Conservation (phyloP, 92 coral and sea anemone species). For the Pocillopora meandrina region DNA sequence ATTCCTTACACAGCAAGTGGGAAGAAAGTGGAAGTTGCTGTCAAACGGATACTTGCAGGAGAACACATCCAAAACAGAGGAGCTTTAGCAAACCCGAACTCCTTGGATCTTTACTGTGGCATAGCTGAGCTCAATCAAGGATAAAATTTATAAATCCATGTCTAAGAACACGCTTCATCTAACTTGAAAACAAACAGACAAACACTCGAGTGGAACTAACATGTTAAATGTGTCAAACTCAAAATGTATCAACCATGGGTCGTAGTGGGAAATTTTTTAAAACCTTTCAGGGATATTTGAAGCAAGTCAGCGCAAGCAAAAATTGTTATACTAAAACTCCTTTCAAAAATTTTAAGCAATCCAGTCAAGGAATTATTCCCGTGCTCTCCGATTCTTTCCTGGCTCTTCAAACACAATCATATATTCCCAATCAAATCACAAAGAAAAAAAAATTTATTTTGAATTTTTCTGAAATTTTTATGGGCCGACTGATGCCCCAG, state of each 20-base stretch:
- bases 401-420: not conserved
- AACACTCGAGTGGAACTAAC: too few species aligned
- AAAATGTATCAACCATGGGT: not conserved
- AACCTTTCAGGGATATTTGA: not conserved
- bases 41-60: constrained; percentile 88
- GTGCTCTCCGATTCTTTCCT: too few species aligned
- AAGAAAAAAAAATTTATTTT: not conserved
- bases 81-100: constrained; percentile 90
- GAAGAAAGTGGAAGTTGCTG: constrained; percentile 97
- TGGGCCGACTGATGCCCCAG: not conserved
- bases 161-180: not conserved
- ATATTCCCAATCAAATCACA: not conserved
- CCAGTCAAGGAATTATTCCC: too few species aligned
- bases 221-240: not conserved
- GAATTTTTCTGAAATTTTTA: not conserved
- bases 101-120: constrained; percentile 77
- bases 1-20: constrained; percentile 99
- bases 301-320: too few species aligned
- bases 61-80: constrained; percentile 81
- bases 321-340: too few species aligned
- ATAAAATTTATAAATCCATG: not conserved
- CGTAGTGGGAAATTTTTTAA: not conserved
- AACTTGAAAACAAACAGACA: not conserved
- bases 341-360: too few species aligned
- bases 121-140: constrained; percentile 66